Evolutionary conservation across 2,888 invertebrate species (phyloP).

Genomic region (Schrankia costaestrigalis): DNA sequence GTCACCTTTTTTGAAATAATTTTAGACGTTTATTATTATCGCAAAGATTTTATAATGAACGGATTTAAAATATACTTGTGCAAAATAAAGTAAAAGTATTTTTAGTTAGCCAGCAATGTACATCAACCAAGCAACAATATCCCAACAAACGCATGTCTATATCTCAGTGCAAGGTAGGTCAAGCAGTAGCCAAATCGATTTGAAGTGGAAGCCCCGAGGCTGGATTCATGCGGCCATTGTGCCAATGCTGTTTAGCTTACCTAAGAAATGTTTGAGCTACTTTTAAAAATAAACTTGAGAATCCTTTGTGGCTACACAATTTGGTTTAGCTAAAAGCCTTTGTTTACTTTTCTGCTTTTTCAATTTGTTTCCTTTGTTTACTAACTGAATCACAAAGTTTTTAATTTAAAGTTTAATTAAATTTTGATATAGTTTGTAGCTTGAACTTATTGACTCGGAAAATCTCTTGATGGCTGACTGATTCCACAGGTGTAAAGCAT

Average conservation of each 20-base stretch:
- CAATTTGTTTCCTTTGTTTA: too few relatives aligned
- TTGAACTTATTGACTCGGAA: too few relatives aligned
- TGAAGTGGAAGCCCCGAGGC: constrained; percentile 42
- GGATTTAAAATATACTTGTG: too few relatives aligned
- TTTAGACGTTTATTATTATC: too few relatives aligned
- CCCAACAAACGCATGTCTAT: background rate
- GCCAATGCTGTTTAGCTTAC: constrained; percentile 48
- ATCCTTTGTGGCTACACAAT: constrained; percentile 41
- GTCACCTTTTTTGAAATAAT: too few relatives aligned
- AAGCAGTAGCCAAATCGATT: constrained; percentile 58
- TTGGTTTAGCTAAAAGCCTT: constrained; percentile 29
- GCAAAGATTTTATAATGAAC: too few relatives aligned
- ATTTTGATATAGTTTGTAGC: too few relatives aligned
- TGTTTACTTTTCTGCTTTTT: constrained; percentile 29
- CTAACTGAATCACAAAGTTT: too few relatives aligned
- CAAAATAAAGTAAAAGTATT: too few relatives aligned
- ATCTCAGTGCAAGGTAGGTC: constrained; percentile 34
- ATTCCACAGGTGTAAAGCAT: too few relatives aligned
- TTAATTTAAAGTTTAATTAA: too few relatives aligned
- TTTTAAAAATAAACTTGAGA: constrained; percentile 45
- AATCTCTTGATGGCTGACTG: too few relatives aligned
- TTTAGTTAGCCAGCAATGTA: constrained; percentile 22
- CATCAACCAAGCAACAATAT: constrained; percentile 7
- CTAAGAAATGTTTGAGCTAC: constrained; percentile 42
- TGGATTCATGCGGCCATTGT: constrained; percentile 41